These are phyloP conservation scores for Hormaphis cornu DNA, from an alignment of 1,140 invertebrate species.

Conservation along the genomic window DNA sequence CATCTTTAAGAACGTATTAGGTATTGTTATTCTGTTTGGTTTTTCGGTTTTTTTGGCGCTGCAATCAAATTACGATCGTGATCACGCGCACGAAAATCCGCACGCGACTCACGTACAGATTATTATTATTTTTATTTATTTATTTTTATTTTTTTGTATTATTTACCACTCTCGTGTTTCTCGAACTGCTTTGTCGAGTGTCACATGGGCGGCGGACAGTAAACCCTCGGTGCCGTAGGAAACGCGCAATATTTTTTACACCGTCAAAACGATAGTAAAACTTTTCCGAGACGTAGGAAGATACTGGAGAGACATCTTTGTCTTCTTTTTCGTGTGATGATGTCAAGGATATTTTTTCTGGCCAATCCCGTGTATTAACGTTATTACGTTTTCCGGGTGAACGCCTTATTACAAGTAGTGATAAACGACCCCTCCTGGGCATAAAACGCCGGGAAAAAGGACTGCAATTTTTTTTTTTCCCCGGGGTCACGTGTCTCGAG, in stretches of 20 bases:
- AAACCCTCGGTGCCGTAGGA: slow-evolving; percentile 2
- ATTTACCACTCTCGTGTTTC: too few species aligned
- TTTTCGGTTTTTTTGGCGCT: not conserved
- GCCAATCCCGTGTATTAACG: slow-evolving; percentile 15
- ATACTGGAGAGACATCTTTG: not conserved
- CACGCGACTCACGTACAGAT: not conserved
- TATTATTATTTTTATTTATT: too few species aligned
- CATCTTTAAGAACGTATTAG: too few species aligned
- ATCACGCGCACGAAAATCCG: too few species aligned
- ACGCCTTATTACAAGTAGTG: slow-evolving; percentile 31
- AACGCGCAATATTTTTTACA: slow-evolving; percentile 9
- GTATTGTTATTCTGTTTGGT: too few species aligned
- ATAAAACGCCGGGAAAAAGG: slow-evolving; percentile 14
- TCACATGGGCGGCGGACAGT: slow-evolving; percentile 7
- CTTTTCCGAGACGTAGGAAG: not conserved
- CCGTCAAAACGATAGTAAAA: slow-evolving; percentile 17
- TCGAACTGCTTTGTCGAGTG: too few species aligned
- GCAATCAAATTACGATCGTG: not conserved
- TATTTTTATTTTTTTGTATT: not conserved
- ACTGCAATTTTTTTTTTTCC: slow-evolving; percentile 1
- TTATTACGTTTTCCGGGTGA: slow-evolving; percentile 10
- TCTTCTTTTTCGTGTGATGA: not conserved
- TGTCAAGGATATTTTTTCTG: too few species aligned
- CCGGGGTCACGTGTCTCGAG: not conserved
- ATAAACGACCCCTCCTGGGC: slow-evolving; percentile 24